Conservation (phyloP, 1,140 invertebrate species). For the Drosophila sechellia region DNA sequence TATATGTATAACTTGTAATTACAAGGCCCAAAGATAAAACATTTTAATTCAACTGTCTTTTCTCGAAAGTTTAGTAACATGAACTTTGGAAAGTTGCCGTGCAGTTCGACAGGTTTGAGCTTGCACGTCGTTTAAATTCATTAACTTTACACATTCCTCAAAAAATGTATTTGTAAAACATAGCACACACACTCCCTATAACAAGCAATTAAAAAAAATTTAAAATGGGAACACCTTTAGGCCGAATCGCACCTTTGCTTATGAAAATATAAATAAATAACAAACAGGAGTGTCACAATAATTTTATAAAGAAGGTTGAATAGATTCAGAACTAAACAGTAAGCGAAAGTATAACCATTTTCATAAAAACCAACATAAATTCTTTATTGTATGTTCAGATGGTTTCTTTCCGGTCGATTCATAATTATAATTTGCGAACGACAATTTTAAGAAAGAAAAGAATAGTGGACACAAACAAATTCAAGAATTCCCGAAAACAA, state of each 20-base stretch:
- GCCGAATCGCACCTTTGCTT: not conserved
- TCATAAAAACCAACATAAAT: not conserved
- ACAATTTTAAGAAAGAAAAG: not conserved
- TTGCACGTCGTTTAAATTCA: not conserved
- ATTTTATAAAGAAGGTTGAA: too few species aligned
- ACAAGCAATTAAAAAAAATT: not conserved
- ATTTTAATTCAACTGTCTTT: too few species aligned
- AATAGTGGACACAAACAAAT: not conserved
- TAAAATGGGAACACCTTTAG: not conserved
- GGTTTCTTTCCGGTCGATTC: not conserved
- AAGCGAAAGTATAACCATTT: too few species aligned
- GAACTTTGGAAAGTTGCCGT: too few species aligned
- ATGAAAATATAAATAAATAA: not conserved
- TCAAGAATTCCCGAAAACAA: not conserved
- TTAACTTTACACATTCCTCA: too few species aligned
- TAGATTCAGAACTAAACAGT: not conserved
- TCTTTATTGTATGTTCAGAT: not conserved
- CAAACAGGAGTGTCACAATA: not conserved
- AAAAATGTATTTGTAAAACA: not conserved
- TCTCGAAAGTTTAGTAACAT: too few species aligned
- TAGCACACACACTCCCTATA: not conserved
- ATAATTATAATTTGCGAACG: not conserved
- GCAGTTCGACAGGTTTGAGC: too few species aligned
- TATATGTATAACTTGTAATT: not conserved
- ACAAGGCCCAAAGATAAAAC: too few species aligned